Evolutionary conservation across 2,113 vertebrate genomes (phyloP).

Genomic region (Strix uralensis): DNA sequence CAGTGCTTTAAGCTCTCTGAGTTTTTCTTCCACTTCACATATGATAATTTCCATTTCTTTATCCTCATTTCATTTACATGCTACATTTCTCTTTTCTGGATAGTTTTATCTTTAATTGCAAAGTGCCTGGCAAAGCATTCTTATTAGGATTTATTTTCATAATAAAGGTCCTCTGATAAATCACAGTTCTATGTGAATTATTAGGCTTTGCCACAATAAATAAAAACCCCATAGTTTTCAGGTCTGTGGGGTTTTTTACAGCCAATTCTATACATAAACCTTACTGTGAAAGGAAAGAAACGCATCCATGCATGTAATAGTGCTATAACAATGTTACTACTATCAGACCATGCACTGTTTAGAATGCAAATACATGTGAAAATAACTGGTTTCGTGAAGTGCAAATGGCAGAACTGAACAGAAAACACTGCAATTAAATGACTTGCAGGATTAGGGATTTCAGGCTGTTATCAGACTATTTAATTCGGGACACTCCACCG

Average conservation of each 20-base stretch:
- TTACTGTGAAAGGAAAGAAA: background rate
- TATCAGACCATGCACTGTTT: background rate
- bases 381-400: background rate
- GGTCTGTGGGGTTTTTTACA: background rate
- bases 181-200: slow-evolving; percentile 25
- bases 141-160: slow-evolving; percentile 58
- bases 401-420: background rate
- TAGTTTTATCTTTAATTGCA: slow-evolving; percentile 62
- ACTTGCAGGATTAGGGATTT: background rate
- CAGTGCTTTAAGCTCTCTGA: slow-evolving; percentile 1
- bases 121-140: slow-evolving; percentile 29
- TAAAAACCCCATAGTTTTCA: background rate
- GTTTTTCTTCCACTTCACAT: background rate
- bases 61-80: slow-evolving; percentile 5
- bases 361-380: background rate
- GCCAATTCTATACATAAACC: background rate
- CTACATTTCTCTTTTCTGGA: background rate
- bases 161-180: slow-evolving; percentile 50
- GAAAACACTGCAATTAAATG: background rate
- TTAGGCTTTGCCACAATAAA: slow-evolving; percentile 41
- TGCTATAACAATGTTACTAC: background rate
- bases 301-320: background rate
- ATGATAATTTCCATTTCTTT: slow-evolving; percentile 10
- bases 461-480: background rate
- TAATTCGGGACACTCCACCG: background rate